Evolutionary conservation across 92 coral and sea anemone species (phyloP).

Genomic region (Palythoa heliodiscus): DNA sequence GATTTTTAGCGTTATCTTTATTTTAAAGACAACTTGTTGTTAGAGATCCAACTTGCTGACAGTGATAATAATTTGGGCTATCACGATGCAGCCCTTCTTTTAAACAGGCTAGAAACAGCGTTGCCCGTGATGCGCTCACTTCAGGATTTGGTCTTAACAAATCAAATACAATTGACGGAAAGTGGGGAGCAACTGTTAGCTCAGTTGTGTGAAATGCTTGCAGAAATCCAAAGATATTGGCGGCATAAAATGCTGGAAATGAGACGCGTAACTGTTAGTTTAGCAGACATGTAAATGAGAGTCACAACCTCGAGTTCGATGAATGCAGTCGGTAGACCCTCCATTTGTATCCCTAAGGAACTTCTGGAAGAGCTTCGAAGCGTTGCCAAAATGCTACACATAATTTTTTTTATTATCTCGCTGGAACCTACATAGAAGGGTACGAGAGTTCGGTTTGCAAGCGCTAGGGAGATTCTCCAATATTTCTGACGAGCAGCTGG

Average conservation of each 20-base stretch:
- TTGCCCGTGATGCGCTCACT: slow-evolving; percentile 33
- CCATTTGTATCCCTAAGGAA: too few species aligned
- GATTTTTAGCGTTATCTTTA: too few species aligned
- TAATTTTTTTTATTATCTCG: too few species aligned
- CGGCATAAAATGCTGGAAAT: slow-evolving; percentile 23
- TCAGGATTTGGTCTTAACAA: slow-evolving; percentile 15
- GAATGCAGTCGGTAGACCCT: too few species aligned
- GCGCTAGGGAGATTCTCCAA: too few species aligned
- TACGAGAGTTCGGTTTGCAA: too few species aligned
- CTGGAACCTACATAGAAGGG: too few species aligned
- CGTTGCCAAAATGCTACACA: too few species aligned
- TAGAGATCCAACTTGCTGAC: slow-evolving; percentile 19
- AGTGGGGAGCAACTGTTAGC: not conserved
- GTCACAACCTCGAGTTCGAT: not conserved
- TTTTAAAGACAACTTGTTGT: slow-evolving; percentile 10
- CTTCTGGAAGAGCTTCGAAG: too few species aligned
- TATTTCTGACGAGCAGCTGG: too few species aligned
- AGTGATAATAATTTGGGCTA: slow-evolving; percentile 23
- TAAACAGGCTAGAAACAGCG: slow-evolving; percentile 47
- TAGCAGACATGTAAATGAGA: slow-evolving; percentile 41
- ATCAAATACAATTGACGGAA: slow-evolving; percentile 2
- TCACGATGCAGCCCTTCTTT: slow-evolving; percentile 43
- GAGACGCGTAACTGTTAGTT: slow-evolving; percentile 20
- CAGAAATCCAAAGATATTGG: slow-evolving; percentile 41
- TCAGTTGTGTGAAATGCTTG: not conserved